Conservation (phyloP, 2,113 vertebrate genomes). For the Phaethon lepturus region DNA sequence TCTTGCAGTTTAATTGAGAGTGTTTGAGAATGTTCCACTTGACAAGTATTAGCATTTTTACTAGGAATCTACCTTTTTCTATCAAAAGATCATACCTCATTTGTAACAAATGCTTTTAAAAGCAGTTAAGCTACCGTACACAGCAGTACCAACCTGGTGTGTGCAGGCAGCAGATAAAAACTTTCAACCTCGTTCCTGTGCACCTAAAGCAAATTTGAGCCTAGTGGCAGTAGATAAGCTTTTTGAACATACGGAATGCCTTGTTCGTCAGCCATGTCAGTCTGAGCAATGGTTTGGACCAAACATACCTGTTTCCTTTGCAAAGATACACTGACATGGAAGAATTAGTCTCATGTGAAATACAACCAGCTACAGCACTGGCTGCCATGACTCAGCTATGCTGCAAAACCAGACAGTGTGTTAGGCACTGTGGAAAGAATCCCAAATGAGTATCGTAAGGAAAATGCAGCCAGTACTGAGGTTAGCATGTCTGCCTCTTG, state of each 20-base stretch:
- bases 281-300: not conserved
- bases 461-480: too few relatives aligned
- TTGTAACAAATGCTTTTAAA: not conserved
- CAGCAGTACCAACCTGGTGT: not conserved
- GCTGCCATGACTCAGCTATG: not conserved
- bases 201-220: not conserved
- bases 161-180: not conserved
- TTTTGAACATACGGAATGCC: not conserved
- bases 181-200: not conserved
- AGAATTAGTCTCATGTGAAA: not conserved
- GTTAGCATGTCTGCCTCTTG: fast-evolving
- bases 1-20: not conserved
- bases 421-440: not conserved
- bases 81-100: not conserved
- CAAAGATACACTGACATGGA: not conserved
- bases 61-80: not conserved
- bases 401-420: not conserved
- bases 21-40: fast-evolving
- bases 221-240: not conserved
- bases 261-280: fast-evolving
- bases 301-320: not conserved
- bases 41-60: not conserved
- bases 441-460: not conserved
- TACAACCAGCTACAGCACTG: not conserved
- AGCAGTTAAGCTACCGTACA: not conserved